Evolutionary conservation across 2,113 vertebrate genomes (phyloP).

Genomic region (Clupea harengus): DNA sequence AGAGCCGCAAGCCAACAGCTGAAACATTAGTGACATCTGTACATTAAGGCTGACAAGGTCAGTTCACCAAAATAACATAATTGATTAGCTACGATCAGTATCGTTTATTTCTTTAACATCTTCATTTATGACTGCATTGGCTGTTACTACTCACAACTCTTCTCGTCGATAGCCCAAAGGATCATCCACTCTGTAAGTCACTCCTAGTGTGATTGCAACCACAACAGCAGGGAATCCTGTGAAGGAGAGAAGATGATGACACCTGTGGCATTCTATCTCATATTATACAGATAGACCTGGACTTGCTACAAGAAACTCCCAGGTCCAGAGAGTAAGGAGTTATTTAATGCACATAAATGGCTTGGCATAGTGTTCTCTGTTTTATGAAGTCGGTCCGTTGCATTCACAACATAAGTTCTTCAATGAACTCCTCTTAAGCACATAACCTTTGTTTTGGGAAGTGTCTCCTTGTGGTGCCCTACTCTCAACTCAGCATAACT

Average conservation of each 20-base stretch:
- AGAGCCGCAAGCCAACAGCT: slow-evolving; percentile 70
- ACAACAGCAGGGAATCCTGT: slow-evolving; percentile 57
- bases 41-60: too few relatives aligned
- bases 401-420: too few relatives aligned
- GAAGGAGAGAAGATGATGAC: slow-evolving; percentile 14
- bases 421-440: too few relatives aligned
- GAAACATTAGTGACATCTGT: background rate
- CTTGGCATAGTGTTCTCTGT: too few relatives aligned
- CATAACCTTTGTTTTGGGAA: too few relatives aligned
- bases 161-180: slow-evolving; percentile 64
- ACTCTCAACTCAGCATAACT: too few relatives aligned
- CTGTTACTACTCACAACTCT: slow-evolving; percentile 57
- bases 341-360: background rate
- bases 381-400: too few relatives aligned
- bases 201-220: slow-evolving; percentile 54
- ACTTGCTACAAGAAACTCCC: background rate
- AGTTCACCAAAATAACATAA: too few relatives aligned
- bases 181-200: slow-evolving; percentile 38
- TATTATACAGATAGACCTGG: background rate
- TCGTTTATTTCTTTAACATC: too few relatives aligned
- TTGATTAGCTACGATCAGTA: too few relatives aligned
- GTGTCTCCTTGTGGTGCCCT: too few relatives aligned
- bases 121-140: background rate
- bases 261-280: background rate
- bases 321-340: background rate